Base-by-base conservation (phyloP, 2,888 invertebrate species). In the Coremacera marginata region DNA sequence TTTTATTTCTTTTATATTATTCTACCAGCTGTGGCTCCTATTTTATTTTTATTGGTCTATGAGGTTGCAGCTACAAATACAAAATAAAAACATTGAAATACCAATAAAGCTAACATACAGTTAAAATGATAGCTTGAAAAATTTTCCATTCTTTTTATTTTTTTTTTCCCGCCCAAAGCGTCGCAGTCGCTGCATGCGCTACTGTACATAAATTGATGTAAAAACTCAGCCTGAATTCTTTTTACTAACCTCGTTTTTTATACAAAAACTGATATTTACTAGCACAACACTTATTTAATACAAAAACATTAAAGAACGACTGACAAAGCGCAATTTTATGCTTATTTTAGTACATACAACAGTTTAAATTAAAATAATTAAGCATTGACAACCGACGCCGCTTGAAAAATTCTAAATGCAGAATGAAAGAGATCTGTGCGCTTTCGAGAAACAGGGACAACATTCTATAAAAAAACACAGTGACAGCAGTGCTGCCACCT, bases 121-220 rank as follows among this genome's bases (percentile, higher is more conserved):
- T 19, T 19, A n/a, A 19, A 55, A 5, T 55, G 55, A 55, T 22
- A 8, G 55, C 55, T 55, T 55, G 16, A 55, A 55, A 55, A 55
- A 55, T 55, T 19, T 55, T 55, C 19, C 19, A 14, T 31, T 63
- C 14, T 62, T 62, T 62, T 55, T 55, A 3, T 9, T 55, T 19
- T 55, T 27, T 63, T 75, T 81, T 81, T 80, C 81, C 79, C 81
- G 81, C 80, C 78, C 72, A 77, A 81, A 75, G 78, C 79, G 70
- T 76, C 80, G 72, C 72, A 68, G 74, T 70, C 70, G 70, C 19
- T 37, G 51, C 31, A 31, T 49, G 27, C 74, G 37, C 51, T 75
- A 81, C 81, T 81, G 82, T 80, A 81, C 81, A 67, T 73, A 52
- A 44, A 8, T 49, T 60, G 25, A 16, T 51, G 31, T 63, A 51